These are phyloP conservation scores for Porites lobata DNA, from an alignment of 92 coral and sea anemone species.

Conservation along the genomic window DNA sequence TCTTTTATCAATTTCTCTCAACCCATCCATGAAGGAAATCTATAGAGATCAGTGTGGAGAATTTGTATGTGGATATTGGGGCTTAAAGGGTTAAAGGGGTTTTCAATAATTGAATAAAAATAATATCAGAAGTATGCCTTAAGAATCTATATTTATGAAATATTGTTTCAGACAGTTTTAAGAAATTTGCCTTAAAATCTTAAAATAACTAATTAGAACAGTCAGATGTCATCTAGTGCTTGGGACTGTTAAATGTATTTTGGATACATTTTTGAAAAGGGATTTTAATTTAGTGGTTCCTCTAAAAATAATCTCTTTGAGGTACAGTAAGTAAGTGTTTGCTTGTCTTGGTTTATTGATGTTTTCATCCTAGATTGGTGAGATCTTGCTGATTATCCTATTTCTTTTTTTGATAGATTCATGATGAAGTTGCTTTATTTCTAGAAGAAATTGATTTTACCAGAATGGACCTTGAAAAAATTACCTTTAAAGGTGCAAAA, in stretches of 20 bases:
- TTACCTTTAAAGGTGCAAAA: conserved; percentile 79
- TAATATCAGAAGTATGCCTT: background rate
- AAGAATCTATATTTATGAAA: background rate
- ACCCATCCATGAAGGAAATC: no score
- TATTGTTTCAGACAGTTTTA: background rate
- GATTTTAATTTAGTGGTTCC: background rate
- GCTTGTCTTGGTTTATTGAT: background rate
- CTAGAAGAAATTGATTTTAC: conserved; percentile 76
- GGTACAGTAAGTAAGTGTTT: background rate
- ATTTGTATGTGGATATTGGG: no score
- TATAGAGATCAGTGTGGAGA: no score
- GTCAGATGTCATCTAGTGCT: no score
- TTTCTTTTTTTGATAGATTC: conserved; percentile 64
- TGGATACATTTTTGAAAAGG: background rate
- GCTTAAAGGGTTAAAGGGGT: no score
- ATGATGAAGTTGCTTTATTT: conserved; percentile 85
- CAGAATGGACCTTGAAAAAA: conserved; percentile 68
- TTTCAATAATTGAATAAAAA: no score
- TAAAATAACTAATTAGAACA: background rate
- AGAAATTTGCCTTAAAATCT: background rate
- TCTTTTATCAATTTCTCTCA: no score
- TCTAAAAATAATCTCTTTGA: no score
- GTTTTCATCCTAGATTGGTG: background rate
- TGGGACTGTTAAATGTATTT: background rate
- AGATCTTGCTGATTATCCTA: background rate